phyloP scores from a whole-genome alignment of 2,797 vertebrate species.

The Halcyon smyrnensis region DNA sequence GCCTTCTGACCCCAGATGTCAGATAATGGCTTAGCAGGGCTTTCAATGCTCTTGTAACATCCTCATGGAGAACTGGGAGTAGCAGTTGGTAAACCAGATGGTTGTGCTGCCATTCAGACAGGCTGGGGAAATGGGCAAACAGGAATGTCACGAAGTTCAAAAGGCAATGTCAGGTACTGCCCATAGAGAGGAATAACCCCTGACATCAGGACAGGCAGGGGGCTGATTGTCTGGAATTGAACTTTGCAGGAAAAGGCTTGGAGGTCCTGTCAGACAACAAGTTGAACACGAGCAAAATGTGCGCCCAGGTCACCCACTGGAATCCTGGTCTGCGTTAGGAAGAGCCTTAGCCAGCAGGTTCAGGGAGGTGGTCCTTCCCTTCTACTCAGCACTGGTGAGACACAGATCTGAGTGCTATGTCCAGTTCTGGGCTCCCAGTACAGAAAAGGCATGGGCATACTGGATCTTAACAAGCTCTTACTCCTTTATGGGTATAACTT shows the following conservation, averaged over 20 bases:
- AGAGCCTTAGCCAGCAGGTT: neutral
- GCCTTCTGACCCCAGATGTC: neutral
- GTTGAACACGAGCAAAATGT: neutral
- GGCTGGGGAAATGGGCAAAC: neutral
- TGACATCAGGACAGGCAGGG: neutral
- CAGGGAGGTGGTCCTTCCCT: neutral
- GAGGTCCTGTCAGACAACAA: neutral
- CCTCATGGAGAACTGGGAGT: neutral
- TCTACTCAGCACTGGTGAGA: neutral
- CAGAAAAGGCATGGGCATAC: neutral
- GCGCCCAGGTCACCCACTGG: neutral
- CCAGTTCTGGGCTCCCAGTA: neutral
- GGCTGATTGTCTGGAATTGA: neutral
- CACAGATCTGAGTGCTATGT: too few relatives aligned
- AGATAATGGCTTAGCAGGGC: neutral
- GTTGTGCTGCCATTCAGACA: neutral
- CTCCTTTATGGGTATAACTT: neutral
- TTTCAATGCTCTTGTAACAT: rapidly evolving
- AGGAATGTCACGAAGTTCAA: neutral
- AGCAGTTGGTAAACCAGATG: neutral
- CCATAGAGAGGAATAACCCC: neutral
- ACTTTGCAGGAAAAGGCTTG: neutral
- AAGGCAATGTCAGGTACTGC: neutral
- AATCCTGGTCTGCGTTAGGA: neutral
- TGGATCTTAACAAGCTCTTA: neutral